Evolutionary conservation across 2,888 invertebrate genomes (phyloP), one percentile per base, ranked within the genome.

Genomic region (Drosophila ezoana): DNA sequence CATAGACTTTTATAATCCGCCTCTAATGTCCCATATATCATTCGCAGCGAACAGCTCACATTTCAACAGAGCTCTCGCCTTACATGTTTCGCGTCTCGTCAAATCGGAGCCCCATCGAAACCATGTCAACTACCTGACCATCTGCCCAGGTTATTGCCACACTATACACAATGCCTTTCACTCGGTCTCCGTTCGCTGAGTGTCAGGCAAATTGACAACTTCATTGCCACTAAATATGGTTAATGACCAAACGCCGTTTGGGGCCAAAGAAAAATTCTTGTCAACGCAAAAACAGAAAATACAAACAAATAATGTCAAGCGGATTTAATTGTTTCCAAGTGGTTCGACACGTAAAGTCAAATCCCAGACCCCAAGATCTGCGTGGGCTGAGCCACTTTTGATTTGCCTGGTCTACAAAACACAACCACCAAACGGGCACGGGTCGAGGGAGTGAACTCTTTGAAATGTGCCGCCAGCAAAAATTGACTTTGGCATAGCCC

Each of bases 151-250:
- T 37, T 59, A 44, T 58, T 51, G 67, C 38, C 41, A 37, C 44
- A 45, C 47, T 45, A 32, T 47, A 28, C 32, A 3, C n/a, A 44
- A 16, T 61, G 59, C 80, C 77, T 76, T 77, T 80, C 70, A 68
- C 76, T 58, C 52, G 4, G 47, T 32, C 14, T n/a, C 35, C 28
- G 28, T 10, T 37, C 9, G 33, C 53, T 43, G 41, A 68, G 67
- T 67, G 75, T 64, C 59, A 48, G 45, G 48, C 75, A 69, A 80
- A 77, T 79, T 85, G 85, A 87, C 88, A 81, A 85, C 88, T 85
- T 87, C 81, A 85, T 88, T 88, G 79, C 79, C 87, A 61, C 81
- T 88, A 81, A 85, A 83, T 86, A 77, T 83, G 83, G 68, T 79
- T 88, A 85, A 85, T 85, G 85, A 74, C 83, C 74, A 57, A 48